Evolutionary conservation across 2,113 vertebrate genomes (phyloP), one percentile per base, ranked within the genome.

Genomic region (Cochlearius cochlearius): DNA sequence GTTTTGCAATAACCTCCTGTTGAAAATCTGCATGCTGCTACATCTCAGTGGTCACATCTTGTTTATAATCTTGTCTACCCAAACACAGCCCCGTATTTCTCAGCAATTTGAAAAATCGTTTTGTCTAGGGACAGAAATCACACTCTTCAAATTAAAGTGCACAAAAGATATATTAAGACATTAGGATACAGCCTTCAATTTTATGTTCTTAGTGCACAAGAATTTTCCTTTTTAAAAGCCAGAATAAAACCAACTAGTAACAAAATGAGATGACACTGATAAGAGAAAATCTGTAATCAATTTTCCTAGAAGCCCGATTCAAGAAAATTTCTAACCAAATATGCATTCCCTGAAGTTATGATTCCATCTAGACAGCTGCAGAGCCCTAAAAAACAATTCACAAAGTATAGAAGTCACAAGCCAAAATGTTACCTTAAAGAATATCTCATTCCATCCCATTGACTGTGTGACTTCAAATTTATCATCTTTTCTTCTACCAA

Each of bases 381-480:
- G 34, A 88, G 82, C 79, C 80, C 88, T 71, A 90, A 91, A 83
- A 95, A 68, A 43, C 12, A 88, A 82, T 66, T 89, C 83, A 91
- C 19, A 6, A 88, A 87, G 55, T 34, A 94, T 20, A 75, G 81
- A 97, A 90, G 62, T 55, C 55, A 56, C 71, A 90, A 73, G 58
- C 38, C 82, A 86, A 94, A 97, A 92, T 63, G 25, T 77, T 92
- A 55, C 53, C 59, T 66, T 80, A 43, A 80, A 79, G 84, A 84
- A 71, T 11, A 85, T 56, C 67, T 93, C 53, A 45, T 34, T 95
- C 94, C 81, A 94, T 67, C 55, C 71, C 74, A 86, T 3, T 69
- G 64, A 84, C 73, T 91, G 59, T 49, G 75, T 96, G 81, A 95
- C 92, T 97, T 91, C 78, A 94, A 91, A 90, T 88, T 73, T 78